phyloP scores from a whole-genome alignment of 2,888 invertebrate genomes.

The Hyles lineata region DNA sequence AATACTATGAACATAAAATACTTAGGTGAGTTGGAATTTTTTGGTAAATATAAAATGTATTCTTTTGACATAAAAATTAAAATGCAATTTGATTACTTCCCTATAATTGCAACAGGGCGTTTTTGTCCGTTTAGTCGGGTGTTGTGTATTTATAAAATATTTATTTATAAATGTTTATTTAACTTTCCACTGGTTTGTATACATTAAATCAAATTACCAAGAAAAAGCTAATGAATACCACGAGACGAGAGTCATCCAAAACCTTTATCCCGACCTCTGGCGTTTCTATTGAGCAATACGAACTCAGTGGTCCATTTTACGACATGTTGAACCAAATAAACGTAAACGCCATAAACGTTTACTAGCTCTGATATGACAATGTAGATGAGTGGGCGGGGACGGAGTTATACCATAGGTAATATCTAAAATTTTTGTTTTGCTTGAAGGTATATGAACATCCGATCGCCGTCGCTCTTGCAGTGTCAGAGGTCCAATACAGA shows the following conservation, averaged over 20 bases:
- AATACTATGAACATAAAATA: too few species aligned
- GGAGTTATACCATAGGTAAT: conserved; percentile 42
- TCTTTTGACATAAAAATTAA: too few species aligned
- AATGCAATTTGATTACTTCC: too few species aligned
- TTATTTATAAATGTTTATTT: too few species aligned
- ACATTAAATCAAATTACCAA: not conserved
- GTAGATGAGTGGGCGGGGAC: conserved; percentile 55
- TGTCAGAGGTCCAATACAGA: too few species aligned
- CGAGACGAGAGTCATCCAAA: not conserved
- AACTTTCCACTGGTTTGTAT: not conserved
- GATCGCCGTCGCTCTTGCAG: too few species aligned
- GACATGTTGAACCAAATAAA: conserved; percentile 45
- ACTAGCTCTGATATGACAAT: conserved; percentile 51
- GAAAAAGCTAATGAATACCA: conserved; percentile 8
- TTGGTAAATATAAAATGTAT: too few species aligned
- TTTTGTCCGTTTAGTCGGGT: too few species aligned
- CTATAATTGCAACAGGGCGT: too few species aligned
- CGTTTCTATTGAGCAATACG: conserved; percentile 9
- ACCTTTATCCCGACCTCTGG: conserved; percentile 2
- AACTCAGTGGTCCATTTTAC: conserved; percentile 29
- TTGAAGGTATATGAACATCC: not conserved
- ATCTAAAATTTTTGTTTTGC: not conserved
- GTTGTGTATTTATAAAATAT: not conserved
- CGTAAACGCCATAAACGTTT: conserved; percentile 62
- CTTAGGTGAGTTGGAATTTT: too few species aligned